A percentile compares a stretch with the other conserved stretches of the same genome.
Evolutionary conservation across 2,113 vertebrate species (phyloP).

Genomic region (Crotalus helleri): DNA sequence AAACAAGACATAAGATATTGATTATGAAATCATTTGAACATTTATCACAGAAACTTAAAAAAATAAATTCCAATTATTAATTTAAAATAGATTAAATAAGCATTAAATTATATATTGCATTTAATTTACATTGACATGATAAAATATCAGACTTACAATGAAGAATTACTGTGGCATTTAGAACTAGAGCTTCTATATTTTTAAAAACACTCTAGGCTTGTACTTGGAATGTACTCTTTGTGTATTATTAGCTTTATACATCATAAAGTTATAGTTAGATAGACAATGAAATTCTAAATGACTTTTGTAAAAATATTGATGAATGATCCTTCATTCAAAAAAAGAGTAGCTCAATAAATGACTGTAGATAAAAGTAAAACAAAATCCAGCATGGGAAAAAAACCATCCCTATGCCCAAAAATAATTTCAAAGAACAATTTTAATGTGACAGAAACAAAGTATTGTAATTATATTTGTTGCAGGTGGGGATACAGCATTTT

Average conservation of each 20-base stretch:
- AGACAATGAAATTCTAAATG: conserved; percentile 37
- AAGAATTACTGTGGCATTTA: conserved; percentile 53
- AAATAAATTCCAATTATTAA: conserved; percentile 57
- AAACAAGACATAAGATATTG: background rate
- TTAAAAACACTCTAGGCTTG: conserved; percentile 62
- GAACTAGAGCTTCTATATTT: conserved; percentile 44
- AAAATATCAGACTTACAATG: conserved; percentile 65
- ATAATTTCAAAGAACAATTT: conserved; percentile 26
- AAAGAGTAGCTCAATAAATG: conserved; percentile 21
- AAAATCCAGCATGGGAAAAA: conserved; percentile 46
- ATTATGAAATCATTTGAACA: background rate
- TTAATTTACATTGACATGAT: conserved; percentile 71
- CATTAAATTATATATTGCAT: conserved; percentile 9
- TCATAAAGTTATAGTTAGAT: conserved; percentile 37
- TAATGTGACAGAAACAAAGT: conserved; percentile 23
- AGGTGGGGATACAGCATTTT: conserved; percentile 11
- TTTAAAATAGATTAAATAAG: conserved; percentile 76
- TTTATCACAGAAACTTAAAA: background rate
- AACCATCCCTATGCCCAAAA: conserved; percentile 46
- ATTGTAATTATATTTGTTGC: background rate
- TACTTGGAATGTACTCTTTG: conserved; percentile 54
- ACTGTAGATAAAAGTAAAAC: conserved; percentile 42
- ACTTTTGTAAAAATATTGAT: conserved; percentile 44
- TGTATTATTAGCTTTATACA: conserved; percentile 54
- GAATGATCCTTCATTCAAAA: conserved; percentile 44